These are phyloP conservation scores for Eudasyphora cyanicolor DNA, from an alignment of 2,888 invertebrate species.

Conservation along the genomic window DNA sequence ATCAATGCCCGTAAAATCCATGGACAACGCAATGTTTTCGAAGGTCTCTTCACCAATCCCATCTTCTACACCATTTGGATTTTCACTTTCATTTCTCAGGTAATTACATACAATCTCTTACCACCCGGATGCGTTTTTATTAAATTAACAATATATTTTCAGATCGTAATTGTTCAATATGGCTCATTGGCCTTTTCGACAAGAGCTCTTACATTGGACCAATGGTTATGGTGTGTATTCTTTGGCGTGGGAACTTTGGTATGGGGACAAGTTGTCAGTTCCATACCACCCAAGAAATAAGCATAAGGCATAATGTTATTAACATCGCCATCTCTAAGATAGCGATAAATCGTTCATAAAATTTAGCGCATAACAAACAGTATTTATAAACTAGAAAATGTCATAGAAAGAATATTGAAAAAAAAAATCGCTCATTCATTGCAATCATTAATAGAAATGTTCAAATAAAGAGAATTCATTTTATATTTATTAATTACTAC, in stretches of 20 bases:
- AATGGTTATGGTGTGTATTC: slow-evolving; percentile 99
- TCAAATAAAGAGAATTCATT: slow-evolving; percentile 24
- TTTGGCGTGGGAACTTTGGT: slow-evolving; percentile 97
- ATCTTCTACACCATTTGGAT: slow-evolving; percentile 99
- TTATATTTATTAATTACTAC: slow-evolving; percentile 21
- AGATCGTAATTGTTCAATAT: slow-evolving; percentile 98
- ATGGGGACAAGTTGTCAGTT: slow-evolving; percentile 98
- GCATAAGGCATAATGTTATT: not conserved
- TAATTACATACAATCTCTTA: too few species aligned
- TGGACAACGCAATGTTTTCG: slow-evolving; percentile 98
- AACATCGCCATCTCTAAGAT: slow-evolving; percentile 2
- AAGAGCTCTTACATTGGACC: slow-evolving; percentile 93
- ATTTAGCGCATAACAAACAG: slow-evolving; percentile 7
- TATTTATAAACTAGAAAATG: slow-evolving; percentile 29
- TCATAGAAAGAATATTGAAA: not conserved
- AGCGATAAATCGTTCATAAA: not conserved
- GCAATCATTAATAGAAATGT: slow-evolving; percentile 8
- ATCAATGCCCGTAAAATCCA: slow-evolving; percentile 99
- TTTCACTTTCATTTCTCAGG: slow-evolving; percentile 96
- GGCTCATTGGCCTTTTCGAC: slow-evolving; percentile 99
- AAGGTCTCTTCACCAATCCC: slow-evolving; percentile 97
- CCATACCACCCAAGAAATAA: slow-evolving; percentile 95
- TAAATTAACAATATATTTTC: slow-evolving; percentile 27
- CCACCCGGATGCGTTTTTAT: not conserved
- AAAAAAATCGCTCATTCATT: not conserved